These are phyloP conservation scores for Tragopan temminckii DNA, from an alignment of 2,797 vertebrate species.

Conservation along the genomic window DNA sequence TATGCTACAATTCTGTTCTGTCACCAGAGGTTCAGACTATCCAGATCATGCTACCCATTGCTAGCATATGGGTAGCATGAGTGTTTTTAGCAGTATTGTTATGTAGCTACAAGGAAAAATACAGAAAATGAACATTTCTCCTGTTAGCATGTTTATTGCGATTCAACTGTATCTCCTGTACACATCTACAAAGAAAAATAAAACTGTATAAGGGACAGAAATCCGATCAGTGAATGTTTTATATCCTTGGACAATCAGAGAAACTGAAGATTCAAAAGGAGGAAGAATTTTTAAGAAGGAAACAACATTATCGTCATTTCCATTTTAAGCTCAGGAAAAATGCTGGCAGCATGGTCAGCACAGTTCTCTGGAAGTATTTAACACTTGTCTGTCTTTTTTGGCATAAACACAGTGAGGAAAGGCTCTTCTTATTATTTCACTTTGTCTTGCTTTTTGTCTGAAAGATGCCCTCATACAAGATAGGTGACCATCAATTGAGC, in stretches of 20 bases:
- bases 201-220: not conserved
- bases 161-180: not conserved
- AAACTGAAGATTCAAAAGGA: not conserved
- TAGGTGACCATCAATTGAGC: not conserved
- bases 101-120: not conserved
- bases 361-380: not conserved
- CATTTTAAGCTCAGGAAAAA: conserved; percentile 2
- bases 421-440: not conserved
- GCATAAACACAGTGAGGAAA: not conserved
- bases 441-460: not conserved
- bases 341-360: not conserved
- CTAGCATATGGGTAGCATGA: not conserved
- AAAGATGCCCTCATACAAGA: not conserved
- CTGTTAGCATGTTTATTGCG: not conserved
- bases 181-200: not conserved
- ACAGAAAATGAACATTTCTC: not conserved
- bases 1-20: not conserved
- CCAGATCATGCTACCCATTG: not conserved
- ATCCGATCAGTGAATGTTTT: not conserved
- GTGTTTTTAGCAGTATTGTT: not conserved
- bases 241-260: not conserved
- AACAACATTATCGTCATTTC: not conserved
- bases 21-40: not conserved
- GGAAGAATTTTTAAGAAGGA: not conserved
- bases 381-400: not conserved